Evolutionary conservation across 64 coral and sea anemone species (phyloP).

Genomic region (Acropora tenuis): DNA sequence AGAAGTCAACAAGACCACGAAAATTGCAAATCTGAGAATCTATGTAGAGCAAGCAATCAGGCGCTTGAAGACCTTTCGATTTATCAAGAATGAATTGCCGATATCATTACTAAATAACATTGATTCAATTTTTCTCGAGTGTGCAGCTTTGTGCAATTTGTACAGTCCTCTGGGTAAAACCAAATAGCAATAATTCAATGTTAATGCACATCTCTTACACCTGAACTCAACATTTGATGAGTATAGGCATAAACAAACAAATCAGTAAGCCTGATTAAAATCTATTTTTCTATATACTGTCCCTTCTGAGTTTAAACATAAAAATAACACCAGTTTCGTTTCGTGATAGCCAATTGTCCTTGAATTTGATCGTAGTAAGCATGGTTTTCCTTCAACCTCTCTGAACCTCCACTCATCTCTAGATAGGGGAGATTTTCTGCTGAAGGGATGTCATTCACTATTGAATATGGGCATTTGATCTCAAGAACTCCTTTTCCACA

Average conservation of each 20-base stretch:
- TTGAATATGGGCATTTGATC: slow-evolving; percentile 62
- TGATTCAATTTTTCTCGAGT: slow-evolving; percentile 23
- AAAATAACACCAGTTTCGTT: slow-evolving; percentile 64
- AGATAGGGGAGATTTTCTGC: slow-evolving; percentile 53
- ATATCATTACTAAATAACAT: slow-evolving; percentile 22
- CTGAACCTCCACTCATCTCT: not conserved
- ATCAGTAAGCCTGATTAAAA: slow-evolving; percentile 51
- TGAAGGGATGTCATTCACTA: slow-evolving; percentile 55
- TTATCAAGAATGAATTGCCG: slow-evolving; percentile 44
- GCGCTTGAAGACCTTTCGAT: slow-evolving; percentile 17
- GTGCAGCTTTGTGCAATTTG: slow-evolving; percentile 43
- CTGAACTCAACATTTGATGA: slow-evolving; percentile 2
- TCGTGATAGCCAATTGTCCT: slow-evolving; percentile 53
- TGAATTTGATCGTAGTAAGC: slow-evolving; percentile 66
- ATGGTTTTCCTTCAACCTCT: slow-evolving; percentile 55
- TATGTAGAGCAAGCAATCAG: slow-evolving; percentile 35
- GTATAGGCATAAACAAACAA: slow-evolving; percentile 5
- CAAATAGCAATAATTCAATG: slow-evolving; percentile 48
- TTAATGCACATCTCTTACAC: slow-evolving; percentile 60
- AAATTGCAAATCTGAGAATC: slow-evolving; percentile 31
- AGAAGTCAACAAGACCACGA: slow-evolving; percentile 17
- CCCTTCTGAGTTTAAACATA: slow-evolving; percentile 73
- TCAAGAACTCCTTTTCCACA: slow-evolving; percentile 62
- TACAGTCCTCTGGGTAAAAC: slow-evolving; percentile 28
- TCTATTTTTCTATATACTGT: slow-evolving; percentile 48